Percentiles rank a stretch among this genome's conserved stretches.
Conservation (phyloP, 2,113 vertebrate genomes). For the Danionella cerebrum region DNA sequence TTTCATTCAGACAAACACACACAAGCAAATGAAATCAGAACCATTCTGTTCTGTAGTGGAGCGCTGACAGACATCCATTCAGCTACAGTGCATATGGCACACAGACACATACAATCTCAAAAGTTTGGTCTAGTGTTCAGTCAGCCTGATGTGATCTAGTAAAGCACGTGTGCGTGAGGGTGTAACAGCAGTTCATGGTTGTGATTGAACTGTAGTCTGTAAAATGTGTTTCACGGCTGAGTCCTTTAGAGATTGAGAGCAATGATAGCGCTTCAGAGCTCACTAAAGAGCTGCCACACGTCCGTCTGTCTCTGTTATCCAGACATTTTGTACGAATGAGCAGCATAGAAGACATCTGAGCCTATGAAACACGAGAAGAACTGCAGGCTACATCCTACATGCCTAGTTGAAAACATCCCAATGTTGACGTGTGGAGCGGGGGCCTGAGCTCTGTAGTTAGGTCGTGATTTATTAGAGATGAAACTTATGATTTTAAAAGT, state of each 20-base stretch:
- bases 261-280: constrained; percentile 6
- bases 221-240: constrained; percentile 21
- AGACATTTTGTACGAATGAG: background rate
- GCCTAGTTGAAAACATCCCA: constrained; percentile 14
- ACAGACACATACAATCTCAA: constrained; percentile 2
- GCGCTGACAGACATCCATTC: constrained; percentile 15
- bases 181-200: constrained; percentile 3
- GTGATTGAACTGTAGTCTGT: background rate
- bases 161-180: background rate
- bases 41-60: background rate
- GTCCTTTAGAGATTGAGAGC: background rate
- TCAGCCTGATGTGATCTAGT: constrained; percentile 15
- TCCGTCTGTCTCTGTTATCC: background rate
- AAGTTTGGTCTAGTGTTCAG: background rate
- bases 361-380: constrained; percentile 6
- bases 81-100: background rate
- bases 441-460: background rate
- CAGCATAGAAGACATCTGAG: constrained; percentile 1
- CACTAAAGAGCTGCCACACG: background rate
- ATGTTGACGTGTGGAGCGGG: background rate
- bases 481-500: constrained; percentile 6
- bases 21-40: background rate
- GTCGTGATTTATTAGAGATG: constrained; percentile 13
- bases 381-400: background rate
- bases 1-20: background rate